These are phyloP conservation scores for Trichomalopsis sarcophagae DNA, from an alignment of 1,140 invertebrate species.

Conservation along the genomic window DNA sequence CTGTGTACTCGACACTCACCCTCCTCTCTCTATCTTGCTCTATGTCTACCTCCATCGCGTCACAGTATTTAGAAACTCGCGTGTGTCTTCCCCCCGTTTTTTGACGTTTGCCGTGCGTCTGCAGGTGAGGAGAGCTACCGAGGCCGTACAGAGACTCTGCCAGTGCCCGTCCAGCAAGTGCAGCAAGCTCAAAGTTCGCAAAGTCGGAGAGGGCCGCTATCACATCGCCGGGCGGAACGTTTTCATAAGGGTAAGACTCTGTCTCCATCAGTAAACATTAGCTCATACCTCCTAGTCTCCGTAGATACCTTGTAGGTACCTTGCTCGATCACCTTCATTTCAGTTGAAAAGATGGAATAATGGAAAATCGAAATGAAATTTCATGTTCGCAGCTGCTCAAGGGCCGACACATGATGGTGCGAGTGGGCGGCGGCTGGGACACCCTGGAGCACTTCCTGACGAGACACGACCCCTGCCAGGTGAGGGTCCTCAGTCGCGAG, in stretches of 20 bases:
- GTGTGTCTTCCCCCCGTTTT: background rate
- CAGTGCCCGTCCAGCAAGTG: conserved; percentile 82
- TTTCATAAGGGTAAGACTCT: conserved; percentile 57
- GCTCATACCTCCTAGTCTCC: too few species aligned
- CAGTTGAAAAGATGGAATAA: background rate
- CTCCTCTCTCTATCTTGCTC: too few species aligned
- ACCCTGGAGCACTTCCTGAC: conserved; percentile 93
- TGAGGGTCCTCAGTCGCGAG: conserved; percentile 79
- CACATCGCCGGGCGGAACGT: conserved; percentile 77
- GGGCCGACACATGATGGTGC: conserved; percentile 93
- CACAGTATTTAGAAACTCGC: too few species aligned
- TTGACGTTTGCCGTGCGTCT: conserved; percentile 10
- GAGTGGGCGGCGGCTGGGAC: conserved; percentile 95
- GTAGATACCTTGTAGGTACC: too few species aligned
- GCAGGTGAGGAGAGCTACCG: conserved; percentile 82
- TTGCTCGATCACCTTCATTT: too few species aligned
- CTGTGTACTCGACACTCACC: background rate
- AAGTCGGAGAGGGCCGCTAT: conserved; percentile 88
- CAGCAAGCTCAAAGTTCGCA: conserved; percentile 83
- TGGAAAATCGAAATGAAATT: background rate
- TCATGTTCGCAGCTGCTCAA: conserved; percentile 83
- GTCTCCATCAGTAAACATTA: background rate
- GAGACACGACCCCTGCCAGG: conserved; percentile 92
- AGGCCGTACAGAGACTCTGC: conserved; percentile 82
- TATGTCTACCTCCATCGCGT: too few species aligned